Evolutionary conservation across 2,888 invertebrate species (phyloP).

Genomic region (Drosophila gaucha): DNA sequence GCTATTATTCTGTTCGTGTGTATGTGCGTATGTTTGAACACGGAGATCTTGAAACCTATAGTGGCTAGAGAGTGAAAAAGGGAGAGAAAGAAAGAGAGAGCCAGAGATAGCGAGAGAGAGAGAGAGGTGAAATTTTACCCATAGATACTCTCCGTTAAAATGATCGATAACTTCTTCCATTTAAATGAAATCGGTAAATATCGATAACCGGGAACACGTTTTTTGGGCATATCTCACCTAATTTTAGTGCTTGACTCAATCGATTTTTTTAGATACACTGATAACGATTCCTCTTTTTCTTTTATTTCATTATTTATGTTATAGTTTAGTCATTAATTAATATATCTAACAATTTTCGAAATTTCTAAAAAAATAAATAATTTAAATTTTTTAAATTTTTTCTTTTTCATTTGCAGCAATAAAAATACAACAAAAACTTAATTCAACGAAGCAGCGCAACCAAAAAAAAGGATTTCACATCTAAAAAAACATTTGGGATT

Average conservation of each 20-base stretch:
- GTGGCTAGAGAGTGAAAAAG: too few species aligned
- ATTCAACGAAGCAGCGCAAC: slow-evolving; percentile 21
- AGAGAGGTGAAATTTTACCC: too few species aligned
- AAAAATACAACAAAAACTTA: slow-evolving; percentile 20
- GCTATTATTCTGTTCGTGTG: neutral
- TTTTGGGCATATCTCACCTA: neutral
- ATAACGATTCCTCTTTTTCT: too few species aligned
- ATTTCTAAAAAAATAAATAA: neutral
- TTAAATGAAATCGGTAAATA: too few species aligned
- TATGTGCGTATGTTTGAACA: neutral
- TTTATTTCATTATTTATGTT: too few species aligned
- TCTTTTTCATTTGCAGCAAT: slow-evolving; percentile 33
- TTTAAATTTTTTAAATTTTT: neutral
- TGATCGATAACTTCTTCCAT: too few species aligned
- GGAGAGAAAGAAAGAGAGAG: neutral
- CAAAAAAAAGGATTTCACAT: slow-evolving; percentile 22
- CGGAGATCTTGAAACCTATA: too few species aligned
- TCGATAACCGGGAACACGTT: too few species aligned
- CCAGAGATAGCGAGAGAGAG: neutral
- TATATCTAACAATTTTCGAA: too few species aligned
- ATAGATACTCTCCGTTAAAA: too few species aligned
- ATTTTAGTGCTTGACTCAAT: neutral
- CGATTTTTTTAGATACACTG: too few species aligned
- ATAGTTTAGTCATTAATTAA: too few species aligned
- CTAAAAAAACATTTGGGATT: slow-evolving; percentile 40